Base-by-base conservation (phyloP, 2,797 vertebrate species). In the Agapornis canus region DNA sequence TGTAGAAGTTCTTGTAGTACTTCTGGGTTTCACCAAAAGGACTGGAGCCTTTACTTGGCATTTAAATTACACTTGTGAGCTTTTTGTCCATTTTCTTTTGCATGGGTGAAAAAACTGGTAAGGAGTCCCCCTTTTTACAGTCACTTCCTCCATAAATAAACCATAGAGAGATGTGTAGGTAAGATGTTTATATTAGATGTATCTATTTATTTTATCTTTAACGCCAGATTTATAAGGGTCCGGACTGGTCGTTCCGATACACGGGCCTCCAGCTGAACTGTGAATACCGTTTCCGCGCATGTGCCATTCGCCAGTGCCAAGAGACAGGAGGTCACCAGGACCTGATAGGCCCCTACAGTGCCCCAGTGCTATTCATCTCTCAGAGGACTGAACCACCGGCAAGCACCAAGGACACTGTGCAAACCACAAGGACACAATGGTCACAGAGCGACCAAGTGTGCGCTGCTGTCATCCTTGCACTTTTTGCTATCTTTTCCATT, bases 401-500 rank as follows among this genome's bases (percentile, higher is more conserved):
- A 51, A 94, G 97, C 95, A 89, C 98, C 97, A 92, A 97, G 61
- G 95, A 98, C 82, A 86, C 97, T 94, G 96, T 97, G 43, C 98
- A 98, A 92, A 97, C 96, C 73, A 95, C 95, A 91, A 98, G 98
- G 95, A 96, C 98, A 92, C 95, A 97, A 84, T 98, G 98, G 92
- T 98, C 98, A 54, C 98, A 99, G 49, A 99, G 98, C 1, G 99
- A 99, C 13, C 99, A 99, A 98, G 99, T 99, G 98, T 99, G 99
- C 51, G 99, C 99, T 15, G 99, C 99, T 57, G 98, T 99, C 97
- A 99, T 99, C 98, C 99, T 99, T 92, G 99, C 98, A 97, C 98
- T 99, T 42, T 99, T 99, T 35, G 99, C 99, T 73, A 97, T 98
- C 96, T 99, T 99, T 92, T 99, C 99, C 98, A 99, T 99, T 97